Evolutionary conservation across 2,888 invertebrate genomes (phyloP).

Genomic region (Spatulosminthurus flaviceps): DNA sequence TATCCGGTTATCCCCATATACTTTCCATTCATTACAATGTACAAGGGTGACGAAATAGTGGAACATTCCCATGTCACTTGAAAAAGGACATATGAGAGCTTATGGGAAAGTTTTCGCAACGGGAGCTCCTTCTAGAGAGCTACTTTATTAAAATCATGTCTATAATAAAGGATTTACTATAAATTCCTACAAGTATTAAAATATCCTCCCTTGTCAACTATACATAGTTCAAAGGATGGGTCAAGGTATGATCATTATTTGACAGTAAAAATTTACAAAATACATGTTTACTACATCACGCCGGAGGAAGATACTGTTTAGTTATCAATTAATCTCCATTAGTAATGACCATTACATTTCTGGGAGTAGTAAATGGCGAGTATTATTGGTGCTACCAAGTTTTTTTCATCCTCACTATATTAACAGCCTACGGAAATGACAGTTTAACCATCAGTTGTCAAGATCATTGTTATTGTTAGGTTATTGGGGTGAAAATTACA

Average conservation of each 20-base stretch:
- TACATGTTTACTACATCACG: neutral
- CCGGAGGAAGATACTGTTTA: neutral
- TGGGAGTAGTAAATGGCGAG: too few species aligned
- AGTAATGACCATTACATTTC: neutral
- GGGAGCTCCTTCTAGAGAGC: too few species aligned
- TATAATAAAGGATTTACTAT: too few species aligned
- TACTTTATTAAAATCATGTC: neutral
- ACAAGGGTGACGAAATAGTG: neutral
- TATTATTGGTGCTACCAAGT: neutral
- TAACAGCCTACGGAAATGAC: conserved; percentile 23
- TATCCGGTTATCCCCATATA: too few species aligned
- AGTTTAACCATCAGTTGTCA: conserved; percentile 16
- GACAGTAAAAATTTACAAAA: conserved; percentile 2
- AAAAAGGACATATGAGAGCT: neutral
- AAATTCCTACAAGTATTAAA: too few species aligned
- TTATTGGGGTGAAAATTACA: conserved; percentile 2
- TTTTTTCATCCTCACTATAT: neutral
- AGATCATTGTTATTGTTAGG: conserved; percentile 16
- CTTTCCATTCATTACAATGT: neutral
- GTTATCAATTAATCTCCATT: neutral
- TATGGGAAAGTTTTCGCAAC: neutral
- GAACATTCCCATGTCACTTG: neutral
- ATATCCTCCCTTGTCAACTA: too few species aligned
- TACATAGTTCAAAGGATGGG: conserved; percentile 1
- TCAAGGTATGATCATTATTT: neutral